phyloP scores from a whole-genome alignment of 1,140 invertebrate species.

The Latrodectus geometricus region DNA sequence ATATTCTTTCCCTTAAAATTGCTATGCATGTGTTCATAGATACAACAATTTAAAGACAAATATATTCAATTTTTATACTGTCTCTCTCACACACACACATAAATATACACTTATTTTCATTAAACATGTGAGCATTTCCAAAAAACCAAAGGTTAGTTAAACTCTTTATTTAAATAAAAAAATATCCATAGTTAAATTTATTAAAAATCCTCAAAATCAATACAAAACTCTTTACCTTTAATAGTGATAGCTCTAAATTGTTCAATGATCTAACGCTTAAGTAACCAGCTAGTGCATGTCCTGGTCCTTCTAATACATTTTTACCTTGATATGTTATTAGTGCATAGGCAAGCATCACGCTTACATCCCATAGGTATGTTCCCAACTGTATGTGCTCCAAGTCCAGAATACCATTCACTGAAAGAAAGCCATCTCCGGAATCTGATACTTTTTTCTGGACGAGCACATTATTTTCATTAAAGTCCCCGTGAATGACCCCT shows the following conservation, averaged over 20 bases:
- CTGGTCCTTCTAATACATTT: slow-evolving; percentile 74
- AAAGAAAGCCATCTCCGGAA: slow-evolving; percentile 64
- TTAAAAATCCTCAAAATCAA: no score
- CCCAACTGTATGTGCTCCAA: slow-evolving; percentile 83
- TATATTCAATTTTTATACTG: no score
- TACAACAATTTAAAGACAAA: no score
- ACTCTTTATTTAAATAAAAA: no score
- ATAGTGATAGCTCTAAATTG: slow-evolving; percentile 75
- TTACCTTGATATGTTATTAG: slow-evolving; percentile 76
- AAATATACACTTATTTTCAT: no score
- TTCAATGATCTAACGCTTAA: slow-evolving; percentile 73
- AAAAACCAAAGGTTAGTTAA: no score
- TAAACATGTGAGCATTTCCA: no score
- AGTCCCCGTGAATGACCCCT: slow-evolving; percentile 88
- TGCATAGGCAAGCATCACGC: slow-evolving; percentile 83
- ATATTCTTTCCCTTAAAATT: no score
- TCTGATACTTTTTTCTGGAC: slow-evolving; percentile 69
- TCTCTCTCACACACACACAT: no score
- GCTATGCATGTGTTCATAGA: no score
- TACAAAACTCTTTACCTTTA: slow-evolving; percentile 72
- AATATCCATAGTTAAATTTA: no score
- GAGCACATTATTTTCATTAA: slow-evolving; percentile 90
- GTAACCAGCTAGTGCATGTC: slow-evolving; percentile 82
- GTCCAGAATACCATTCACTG: slow-evolving; percentile 76
- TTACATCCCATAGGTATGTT: slow-evolving; percentile 84